Evolutionary conservation across 2,113 vertebrate genomes (phyloP).

Genomic region (Upupa epops): DNA sequence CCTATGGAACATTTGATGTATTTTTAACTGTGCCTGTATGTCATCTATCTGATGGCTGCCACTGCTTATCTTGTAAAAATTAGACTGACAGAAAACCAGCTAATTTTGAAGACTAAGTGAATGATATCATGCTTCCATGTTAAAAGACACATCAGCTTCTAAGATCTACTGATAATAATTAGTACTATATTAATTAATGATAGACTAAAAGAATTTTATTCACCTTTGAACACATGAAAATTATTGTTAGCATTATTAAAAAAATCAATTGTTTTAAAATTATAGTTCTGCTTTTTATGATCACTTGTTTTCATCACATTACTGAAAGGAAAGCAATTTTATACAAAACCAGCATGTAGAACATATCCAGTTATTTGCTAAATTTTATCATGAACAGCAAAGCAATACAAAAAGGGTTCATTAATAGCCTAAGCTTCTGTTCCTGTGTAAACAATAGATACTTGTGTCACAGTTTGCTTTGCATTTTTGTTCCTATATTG

Average conservation of each 20-base stretch:
- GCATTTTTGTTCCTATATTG: not conserved
- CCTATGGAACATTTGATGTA: not conserved
- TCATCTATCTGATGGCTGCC: not conserved
- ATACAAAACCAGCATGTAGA: not conserved
- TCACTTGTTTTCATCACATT: not conserved
- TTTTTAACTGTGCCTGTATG: not conserved
- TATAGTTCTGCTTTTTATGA: not conserved
- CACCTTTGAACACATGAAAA: not conserved
- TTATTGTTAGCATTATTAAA: not conserved
- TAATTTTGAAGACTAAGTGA: constrained; percentile 8
- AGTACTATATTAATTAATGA: not conserved
- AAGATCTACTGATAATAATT: not conserved
- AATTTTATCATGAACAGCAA: not conserved
- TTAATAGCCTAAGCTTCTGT: not conserved
- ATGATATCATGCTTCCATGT: not conserved
- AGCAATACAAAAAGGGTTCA: not conserved
- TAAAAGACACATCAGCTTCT: not conserved
- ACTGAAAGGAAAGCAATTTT: not conserved
- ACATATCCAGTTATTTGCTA: not conserved
- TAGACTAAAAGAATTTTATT: not conserved
- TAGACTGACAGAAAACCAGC: not conserved
- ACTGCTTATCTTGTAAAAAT: not conserved
- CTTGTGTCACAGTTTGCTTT: not conserved
- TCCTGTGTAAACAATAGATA: not conserved
- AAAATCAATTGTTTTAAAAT: not conserved